These are phyloP conservation scores for Merops nubicus DNA, from an alignment of 2,113 vertebrate genomes.

Conservation along the genomic window DNA sequence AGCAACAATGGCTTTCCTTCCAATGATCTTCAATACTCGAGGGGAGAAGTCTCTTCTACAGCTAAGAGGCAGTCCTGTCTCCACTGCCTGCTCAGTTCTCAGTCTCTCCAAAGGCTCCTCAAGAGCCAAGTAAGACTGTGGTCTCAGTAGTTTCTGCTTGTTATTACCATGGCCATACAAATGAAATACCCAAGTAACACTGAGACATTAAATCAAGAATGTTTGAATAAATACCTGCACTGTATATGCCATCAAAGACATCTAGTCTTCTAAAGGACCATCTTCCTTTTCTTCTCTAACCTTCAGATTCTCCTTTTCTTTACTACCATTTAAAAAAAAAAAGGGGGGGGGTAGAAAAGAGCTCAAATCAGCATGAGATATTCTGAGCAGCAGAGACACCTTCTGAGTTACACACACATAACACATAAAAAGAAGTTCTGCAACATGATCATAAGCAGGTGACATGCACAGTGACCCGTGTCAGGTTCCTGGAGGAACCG, in stretches of 20 bases:
- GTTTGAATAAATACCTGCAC: background rate
- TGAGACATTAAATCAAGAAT: background rate
- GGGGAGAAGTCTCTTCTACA: background rate
- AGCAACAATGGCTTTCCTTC: background rate
- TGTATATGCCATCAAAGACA: background rate
- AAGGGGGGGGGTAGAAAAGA: background rate
- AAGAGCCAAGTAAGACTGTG: background rate
- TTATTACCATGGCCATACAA: background rate
- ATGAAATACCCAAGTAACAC: background rate
- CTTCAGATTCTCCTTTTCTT: conserved; percentile 73
- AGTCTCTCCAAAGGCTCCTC: background rate
- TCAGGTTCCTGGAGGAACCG: background rate
- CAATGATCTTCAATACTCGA: background rate
- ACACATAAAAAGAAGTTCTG: background rate
- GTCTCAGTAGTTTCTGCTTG: background rate
- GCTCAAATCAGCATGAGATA: background rate
- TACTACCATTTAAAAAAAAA: background rate
- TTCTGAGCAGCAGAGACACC: background rate
- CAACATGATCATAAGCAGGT: background rate
- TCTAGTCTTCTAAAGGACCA: conserved; percentile 48
- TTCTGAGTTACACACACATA: background rate
- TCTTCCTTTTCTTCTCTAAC: conserved; percentile 9
- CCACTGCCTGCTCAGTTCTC: background rate
- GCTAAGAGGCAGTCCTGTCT: background rate
- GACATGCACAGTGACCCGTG: background rate